Conservation (phyloP, 2,888 invertebrate genomes). For the Metellina segmentata region DNA sequence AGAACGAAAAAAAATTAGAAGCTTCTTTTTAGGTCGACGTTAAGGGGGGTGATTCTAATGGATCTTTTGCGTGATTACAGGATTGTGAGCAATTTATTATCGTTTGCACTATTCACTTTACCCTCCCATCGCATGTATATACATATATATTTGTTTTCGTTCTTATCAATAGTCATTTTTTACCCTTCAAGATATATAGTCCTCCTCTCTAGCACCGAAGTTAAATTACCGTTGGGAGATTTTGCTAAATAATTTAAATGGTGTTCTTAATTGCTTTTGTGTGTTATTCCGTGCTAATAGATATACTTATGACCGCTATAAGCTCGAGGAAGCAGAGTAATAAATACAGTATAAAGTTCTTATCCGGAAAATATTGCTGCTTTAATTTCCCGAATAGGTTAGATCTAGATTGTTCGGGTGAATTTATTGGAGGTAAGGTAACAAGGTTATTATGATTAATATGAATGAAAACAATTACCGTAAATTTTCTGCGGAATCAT, state of each 20-base stretch:
- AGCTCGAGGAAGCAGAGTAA: not conserved
- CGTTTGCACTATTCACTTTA: not conserved
- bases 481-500: not conserved
- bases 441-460: not conserved
- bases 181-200: not conserved
- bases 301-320: not conserved
- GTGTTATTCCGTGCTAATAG: not conserved
- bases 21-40: not conserved
- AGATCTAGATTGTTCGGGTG: not conserved
- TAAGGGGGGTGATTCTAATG: constrained; percentile 17
- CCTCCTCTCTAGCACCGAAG: not conserved
- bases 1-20: not conserved
- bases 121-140: not conserved
- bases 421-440: not conserved
- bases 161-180: not conserved
- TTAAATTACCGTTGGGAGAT: not conserved
- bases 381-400: not conserved
- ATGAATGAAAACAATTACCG: not conserved
- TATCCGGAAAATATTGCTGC: not conserved
- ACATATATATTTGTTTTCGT: not conserved
- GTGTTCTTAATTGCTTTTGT: not conserved
- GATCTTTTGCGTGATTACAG: constrained; percentile 37
- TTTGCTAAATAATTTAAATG: constrained; percentile 23
- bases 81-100: constrained; percentile 33
- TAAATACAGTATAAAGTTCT: not conserved